Conservation (phyloP, 2,797 vertebrate genomes). For the Falco columbarius region DNA sequence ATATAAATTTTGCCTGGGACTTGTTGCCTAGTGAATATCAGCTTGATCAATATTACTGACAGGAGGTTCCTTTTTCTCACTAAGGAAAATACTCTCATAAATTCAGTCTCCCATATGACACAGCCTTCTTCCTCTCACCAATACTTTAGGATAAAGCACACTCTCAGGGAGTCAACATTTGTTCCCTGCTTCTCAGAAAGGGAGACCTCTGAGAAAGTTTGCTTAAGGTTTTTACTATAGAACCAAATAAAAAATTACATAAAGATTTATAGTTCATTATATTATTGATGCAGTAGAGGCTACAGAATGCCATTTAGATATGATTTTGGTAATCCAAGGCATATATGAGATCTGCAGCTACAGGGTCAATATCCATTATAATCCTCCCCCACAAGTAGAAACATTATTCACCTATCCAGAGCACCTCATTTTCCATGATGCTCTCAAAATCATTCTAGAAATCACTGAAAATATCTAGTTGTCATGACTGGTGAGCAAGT, state of each 20-base stretch:
- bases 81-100: not conserved
- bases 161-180: not conserved
- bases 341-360: not conserved
- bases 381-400: not conserved
- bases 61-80: not conserved
- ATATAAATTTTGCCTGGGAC: not conserved
- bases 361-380: not conserved
- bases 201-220: not conserved
- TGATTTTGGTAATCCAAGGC: not conserved
- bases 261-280: not conserved
- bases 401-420: not conserved
- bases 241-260: not conserved
- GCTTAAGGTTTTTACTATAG: not conserved
- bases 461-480: not conserved
- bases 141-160: not conserved
- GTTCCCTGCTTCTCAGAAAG: not conserved
- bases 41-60: slow-evolving; percentile 1
- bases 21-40: slow-evolving; percentile 30
- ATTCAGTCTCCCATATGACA: not conserved
- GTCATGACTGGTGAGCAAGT: not conserved
- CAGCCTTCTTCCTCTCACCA: not conserved
- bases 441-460: not conserved
- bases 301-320: not conserved
- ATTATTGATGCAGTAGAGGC: not conserved
- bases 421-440: not conserved